phyloP scores from a whole-genome alignment of 2,888 invertebrate genomes.

The Amiota communis region DNA sequence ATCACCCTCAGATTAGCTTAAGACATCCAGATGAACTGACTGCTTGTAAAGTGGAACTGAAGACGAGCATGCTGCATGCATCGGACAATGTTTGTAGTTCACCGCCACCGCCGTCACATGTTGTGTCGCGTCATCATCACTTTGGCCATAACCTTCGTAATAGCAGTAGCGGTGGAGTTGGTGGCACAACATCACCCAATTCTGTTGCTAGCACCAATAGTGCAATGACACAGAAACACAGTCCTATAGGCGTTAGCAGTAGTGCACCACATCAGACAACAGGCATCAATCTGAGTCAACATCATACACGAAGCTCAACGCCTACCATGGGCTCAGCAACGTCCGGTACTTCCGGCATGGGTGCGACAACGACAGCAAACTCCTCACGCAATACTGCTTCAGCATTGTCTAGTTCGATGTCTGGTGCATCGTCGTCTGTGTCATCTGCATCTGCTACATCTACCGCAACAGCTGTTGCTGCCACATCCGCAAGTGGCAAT shows the following conservation, averaged over 20 bases:
- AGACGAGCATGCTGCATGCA: constrained; percentile 51
- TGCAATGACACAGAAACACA: constrained; percentile 51
- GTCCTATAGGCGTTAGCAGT: constrained; percentile 46
- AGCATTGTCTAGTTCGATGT: constrained; percentile 39
- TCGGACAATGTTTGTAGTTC: constrained; percentile 33
- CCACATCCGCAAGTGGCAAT: constrained; percentile 41
- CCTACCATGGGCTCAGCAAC: constrained; percentile 52
- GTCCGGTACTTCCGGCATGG: constrained; percentile 44
- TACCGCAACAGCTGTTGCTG: constrained; percentile 33
- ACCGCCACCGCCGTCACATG: constrained; percentile 47
- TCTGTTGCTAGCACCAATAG: not conserved
- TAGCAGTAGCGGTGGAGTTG: constrained; percentile 28
- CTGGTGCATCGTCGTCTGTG: constrained; percentile 37
- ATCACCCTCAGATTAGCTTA: constrained; percentile 57
- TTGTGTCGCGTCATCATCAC: constrained; percentile 51
- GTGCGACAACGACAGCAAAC: not conserved
- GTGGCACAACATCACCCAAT: constrained; percentile 35
- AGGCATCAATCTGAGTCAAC: constrained; percentile 65
- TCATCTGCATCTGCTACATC: constrained; percentile 33
- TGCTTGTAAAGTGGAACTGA: constrained; percentile 63
- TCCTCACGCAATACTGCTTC: constrained; percentile 8
- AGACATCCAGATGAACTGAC: constrained; percentile 65
- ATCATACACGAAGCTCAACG: constrained; percentile 58
- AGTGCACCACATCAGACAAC: constrained; percentile 26
- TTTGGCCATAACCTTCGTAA: constrained; percentile 54